Evolutionary conservation across 1,140 invertebrate species (phyloP), one percentile per base, ranked within the genome.

Genomic region (Nylanderia fulva): DNA sequence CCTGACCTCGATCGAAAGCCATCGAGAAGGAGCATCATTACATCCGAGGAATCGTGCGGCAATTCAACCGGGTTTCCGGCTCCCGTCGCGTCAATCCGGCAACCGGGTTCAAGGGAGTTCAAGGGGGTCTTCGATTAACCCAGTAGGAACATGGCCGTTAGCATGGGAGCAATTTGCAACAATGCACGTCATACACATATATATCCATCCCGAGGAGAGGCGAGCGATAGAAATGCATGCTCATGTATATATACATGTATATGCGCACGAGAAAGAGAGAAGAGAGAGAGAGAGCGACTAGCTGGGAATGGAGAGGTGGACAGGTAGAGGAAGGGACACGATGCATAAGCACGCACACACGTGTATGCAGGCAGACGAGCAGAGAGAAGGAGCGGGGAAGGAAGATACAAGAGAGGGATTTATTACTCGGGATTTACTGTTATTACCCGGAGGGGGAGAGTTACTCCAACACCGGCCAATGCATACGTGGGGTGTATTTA

Each of bases 341-440:
- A 66, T 21, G 52, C 77, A 72, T 45, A 24, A 29, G 29, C 42
- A 29, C 24, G 33, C n/a, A 48, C n/a, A 69, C 21, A 39, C 39
- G 48, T 39, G 36, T 9, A 36, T 21, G 77, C 68, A 54, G 29
- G 60, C 29, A 48, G n/a, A 39, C n/a, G 63, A 21, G 54, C 42
- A 6, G 79, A 60, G 68, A 85, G 52, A 45, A 60, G 83, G 60
- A 63, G 39, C 52, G 71, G 24, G 71, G 69, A 54, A 77, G 76
- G 72, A 85, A 66, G 86, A 82, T 52, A 86, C 68, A 58, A 33
- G 45, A 76, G 91, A 90, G 91, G 93, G 91, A 94, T 93, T 94
- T 94, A 94, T 93, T 92, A 90, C 92, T 87, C 75, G 91, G 92
- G 90, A 95, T 94, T 94, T 94, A 94, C 93, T 94, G 94, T 95